Evolutionary conservation across 2,113 vertebrate species (phyloP).

Genomic region (Tachysurus fulvidraco): DNA sequence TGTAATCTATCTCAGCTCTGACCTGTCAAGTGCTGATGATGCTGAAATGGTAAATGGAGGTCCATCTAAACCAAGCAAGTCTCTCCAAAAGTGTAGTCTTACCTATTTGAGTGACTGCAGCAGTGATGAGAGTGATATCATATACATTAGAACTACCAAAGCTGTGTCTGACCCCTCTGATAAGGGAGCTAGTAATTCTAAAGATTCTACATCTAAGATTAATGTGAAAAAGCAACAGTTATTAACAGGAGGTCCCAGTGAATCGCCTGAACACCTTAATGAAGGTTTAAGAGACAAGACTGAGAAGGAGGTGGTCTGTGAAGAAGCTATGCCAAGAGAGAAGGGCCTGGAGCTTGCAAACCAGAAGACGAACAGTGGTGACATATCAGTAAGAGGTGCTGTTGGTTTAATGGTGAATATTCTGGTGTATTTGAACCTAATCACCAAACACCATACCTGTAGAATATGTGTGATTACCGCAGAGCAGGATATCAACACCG

Average conservation of each 20-base stretch:
- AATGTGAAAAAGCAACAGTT: background rate
- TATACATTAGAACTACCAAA: slow-evolving; percentile 1
- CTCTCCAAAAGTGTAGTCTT: background rate
- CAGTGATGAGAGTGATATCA: slow-evolving; percentile 31
- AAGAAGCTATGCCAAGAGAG: background rate
- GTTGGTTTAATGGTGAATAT: background rate
- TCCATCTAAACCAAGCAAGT: background rate
- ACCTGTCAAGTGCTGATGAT: slow-evolving; percentile 15
- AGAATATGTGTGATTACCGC: background rate
- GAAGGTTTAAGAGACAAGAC: background rate
- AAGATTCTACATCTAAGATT: no score
- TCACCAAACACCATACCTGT: background rate
- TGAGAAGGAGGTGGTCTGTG: background rate
- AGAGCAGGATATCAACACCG: background rate
- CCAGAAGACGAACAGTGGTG: background rate
- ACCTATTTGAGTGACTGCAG: slow-evolving; percentile 9
- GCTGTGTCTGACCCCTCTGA: background rate
- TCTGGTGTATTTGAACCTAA: background rate
- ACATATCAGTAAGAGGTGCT: slow-evolving; percentile 33
- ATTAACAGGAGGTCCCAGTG: background rate
- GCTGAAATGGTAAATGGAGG: background rate
- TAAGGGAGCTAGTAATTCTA: background rate
- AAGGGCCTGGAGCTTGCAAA: background rate
- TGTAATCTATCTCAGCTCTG: slow-evolving; percentile 37
- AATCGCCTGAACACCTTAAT: background rate